Evolutionary conservation across 2,797 vertebrate species (phyloP).

Genomic region (Chloroceryle inda): DNA sequence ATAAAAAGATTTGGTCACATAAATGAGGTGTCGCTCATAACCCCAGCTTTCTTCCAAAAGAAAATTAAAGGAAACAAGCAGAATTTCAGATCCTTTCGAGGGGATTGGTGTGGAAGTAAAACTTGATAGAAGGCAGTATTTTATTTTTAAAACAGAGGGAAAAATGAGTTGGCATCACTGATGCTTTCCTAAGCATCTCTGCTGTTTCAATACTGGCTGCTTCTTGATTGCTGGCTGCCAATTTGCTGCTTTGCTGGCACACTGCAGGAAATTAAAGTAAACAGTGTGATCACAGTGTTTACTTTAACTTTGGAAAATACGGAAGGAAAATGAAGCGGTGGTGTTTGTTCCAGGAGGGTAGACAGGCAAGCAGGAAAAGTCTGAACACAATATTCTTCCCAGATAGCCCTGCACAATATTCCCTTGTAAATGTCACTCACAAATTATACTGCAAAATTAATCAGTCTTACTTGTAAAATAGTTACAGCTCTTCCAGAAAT

Average conservation of each 20-base stretch:
- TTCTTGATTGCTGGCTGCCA: conserved; percentile 73
- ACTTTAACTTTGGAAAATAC: conserved; percentile 75
- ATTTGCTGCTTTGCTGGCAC: conserved; percentile 75
- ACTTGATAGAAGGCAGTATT: conserved; percentile 54
- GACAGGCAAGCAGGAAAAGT: conserved; percentile 64
- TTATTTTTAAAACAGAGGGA: conserved; percentile 53
- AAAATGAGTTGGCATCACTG: conserved; percentile 56
- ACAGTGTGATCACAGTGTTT: conserved; percentile 76
- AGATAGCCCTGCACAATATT: conserved; percentile 51
- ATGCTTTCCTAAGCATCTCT: conserved; percentile 70
- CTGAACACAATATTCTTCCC: conserved; percentile 52
- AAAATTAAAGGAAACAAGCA: conserved; percentile 16
- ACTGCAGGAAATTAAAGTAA: conserved; percentile 75
- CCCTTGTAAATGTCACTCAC: conserved; percentile 47
- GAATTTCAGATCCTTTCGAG: conserved; percentile 12
- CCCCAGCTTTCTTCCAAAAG: background rate
- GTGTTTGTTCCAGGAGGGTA: conserved; percentile 71
- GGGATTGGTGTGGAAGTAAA: conserved; percentile 33
- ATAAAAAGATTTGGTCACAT: background rate
- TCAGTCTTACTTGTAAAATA: conserved; percentile 43
- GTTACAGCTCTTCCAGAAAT: conserved; percentile 22
- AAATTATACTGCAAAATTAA: conserved; percentile 58
- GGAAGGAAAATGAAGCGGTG: conserved; percentile 70
- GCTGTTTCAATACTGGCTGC: conserved; percentile 63
- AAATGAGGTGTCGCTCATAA: conserved; percentile 14